Conservation (phyloP, 2,113 vertebrate genomes). For the Ciconia stormi region DNA sequence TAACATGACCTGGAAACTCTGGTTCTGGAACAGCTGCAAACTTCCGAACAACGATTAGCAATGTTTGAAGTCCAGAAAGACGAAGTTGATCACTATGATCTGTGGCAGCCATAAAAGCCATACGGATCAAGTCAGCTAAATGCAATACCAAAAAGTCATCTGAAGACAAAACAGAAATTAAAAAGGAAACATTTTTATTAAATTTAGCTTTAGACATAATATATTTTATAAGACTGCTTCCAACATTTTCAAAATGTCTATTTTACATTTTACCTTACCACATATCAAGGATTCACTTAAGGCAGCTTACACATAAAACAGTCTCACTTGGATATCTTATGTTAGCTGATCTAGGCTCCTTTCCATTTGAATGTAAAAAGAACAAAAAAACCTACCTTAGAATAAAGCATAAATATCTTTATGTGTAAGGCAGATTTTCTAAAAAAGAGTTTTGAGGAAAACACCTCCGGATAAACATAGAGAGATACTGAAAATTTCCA, state of each 20-base stretch:
- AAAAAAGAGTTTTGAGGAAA: neutral
- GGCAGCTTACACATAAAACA: neutral
- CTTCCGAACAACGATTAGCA: conserved; percentile 84
- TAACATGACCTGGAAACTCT: conserved; percentile 93
- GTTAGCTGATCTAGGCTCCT: neutral
- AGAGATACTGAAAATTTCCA: neutral
- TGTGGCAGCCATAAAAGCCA: conserved; percentile 97
- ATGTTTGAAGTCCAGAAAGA: conserved; percentile 85
- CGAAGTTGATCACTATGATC: conserved; percentile 90
- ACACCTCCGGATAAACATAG: neutral
- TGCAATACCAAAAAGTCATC: conserved; percentile 92
- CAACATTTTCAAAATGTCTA: neutral
- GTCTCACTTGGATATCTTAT: neutral
- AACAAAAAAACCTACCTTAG: neutral
- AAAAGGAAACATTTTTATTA: neutral
- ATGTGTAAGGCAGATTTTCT: neutral
- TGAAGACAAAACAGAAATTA: conserved; percentile 23
- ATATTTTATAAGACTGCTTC: neutral
- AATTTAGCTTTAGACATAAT: neutral
- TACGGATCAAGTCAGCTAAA: conserved; percentile 90
- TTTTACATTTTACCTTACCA: neutral
- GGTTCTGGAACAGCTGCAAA: conserved; percentile 88
- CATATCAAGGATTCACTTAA: neutral
- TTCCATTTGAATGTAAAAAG: neutral
- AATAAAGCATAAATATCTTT: neutral